Percentiles rank a stretch among this genome's conserved stretches.
phyloP scores from a whole-genome alignment of 2,113 vertebrate genomes.

The Cyanoramphus novaezelandiae region DNA sequence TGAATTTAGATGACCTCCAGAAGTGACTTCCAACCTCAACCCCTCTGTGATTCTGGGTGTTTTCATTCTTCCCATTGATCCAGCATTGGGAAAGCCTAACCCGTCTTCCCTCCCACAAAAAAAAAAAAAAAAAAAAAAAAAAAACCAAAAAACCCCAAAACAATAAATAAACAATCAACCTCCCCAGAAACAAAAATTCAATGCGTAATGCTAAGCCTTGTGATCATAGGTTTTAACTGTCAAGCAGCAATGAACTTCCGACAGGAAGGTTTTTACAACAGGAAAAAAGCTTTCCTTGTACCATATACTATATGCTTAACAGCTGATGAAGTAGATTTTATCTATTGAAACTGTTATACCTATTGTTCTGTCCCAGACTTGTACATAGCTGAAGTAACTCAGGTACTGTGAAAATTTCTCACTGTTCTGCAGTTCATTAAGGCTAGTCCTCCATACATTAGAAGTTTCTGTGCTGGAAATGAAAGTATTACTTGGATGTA shows the following conservation, averaged over 20 bases:
- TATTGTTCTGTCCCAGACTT: not conserved
- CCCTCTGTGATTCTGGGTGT: not conserved
- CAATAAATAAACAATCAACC: not conserved
- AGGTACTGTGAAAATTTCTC: not conserved
- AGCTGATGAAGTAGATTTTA: not conserved
- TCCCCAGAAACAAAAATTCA: accelerated
- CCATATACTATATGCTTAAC: not conserved
- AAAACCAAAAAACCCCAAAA: too few relatives aligned
- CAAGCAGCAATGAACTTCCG: not conserved
- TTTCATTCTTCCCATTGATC: not conserved
- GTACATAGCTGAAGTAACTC: not conserved
- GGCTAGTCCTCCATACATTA: not conserved
- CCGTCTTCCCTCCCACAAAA: not conserved
- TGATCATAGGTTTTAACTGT: not conserved
- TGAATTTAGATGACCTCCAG: not conserved
- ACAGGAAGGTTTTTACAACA: not conserved
- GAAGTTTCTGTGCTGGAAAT: not conserved
- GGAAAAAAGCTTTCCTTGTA: not conserved
- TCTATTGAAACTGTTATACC: not conserved
- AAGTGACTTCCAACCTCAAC: not conserved
- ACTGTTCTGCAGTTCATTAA: not conserved
- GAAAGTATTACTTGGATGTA: not conserved
- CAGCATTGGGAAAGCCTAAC: not conserved
- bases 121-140: not conserved
- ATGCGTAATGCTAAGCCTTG: not conserved